phyloP scores from a whole-genome alignment of 2,113 vertebrate genomes.

The pig (Sus scrofa) region DNA sequence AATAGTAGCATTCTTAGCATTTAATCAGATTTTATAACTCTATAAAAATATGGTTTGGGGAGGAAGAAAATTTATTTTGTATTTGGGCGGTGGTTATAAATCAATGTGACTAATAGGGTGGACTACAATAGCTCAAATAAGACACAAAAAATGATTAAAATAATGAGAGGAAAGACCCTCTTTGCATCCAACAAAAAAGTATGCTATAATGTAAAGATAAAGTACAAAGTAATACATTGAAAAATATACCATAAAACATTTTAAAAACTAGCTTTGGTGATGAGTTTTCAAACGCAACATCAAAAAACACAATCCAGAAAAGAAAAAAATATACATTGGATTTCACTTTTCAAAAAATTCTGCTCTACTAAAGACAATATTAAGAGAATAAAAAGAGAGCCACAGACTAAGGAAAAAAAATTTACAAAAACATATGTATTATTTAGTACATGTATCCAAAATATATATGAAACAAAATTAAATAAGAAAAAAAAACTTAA shows the following conservation, averaged over 20 bases:
- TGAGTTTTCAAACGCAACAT: neutral
- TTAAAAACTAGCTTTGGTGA: neutral
- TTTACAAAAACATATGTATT: neutral
- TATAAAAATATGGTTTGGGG: neutral
- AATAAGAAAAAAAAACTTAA: neutral
- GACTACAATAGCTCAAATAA: neutral
- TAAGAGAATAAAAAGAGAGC: neutral
- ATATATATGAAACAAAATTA: neutral
- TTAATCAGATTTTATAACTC: neutral
- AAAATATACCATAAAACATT: neutral
- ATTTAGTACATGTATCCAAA: neutral
- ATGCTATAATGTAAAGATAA: neutral
- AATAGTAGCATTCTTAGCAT: neutral
- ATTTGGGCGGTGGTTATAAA: neutral
- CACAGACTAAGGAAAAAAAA: neutral
- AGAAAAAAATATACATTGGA: neutral
- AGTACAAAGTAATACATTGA: neutral
- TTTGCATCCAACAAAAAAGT: neutral
- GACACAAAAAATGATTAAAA: neutral
- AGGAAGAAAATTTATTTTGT: neutral
- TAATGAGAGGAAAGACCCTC: neutral
- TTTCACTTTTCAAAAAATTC: neutral
- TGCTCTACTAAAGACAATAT: neutral
- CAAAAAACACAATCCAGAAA: neutral
- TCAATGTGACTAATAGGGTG: neutral